phyloP scores from a whole-genome alignment of 2,888 invertebrate species.

The Drosophila paracracens region DNA sequence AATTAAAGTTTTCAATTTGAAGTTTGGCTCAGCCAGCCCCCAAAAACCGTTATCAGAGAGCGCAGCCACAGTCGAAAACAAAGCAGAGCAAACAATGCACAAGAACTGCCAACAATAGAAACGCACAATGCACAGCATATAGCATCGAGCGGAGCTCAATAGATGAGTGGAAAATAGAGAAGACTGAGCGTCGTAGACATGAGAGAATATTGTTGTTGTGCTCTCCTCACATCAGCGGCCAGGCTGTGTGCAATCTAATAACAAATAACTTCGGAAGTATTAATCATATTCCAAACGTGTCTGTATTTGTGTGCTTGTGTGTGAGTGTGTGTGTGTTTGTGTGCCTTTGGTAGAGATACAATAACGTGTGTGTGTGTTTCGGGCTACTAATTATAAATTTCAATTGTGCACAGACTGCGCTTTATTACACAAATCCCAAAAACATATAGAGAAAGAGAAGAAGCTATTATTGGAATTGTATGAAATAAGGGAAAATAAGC shows the following conservation, averaged over 20 bases:
- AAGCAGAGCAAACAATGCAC: conserved; percentile 68
- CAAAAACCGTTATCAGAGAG: conserved; percentile 68
- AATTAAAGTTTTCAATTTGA: conserved; percentile 81
- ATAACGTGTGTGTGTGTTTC: conserved; percentile 12
- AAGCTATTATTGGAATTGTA: conserved; percentile 3
- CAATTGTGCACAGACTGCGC: conserved; percentile 75
- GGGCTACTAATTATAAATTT: conserved; percentile 79
- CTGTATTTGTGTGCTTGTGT: conserved; percentile 19
- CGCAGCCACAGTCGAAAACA: conserved; percentile 63
- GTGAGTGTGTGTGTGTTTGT: background rate
- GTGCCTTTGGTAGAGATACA: background rate
- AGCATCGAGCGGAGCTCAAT: conserved; percentile 17
- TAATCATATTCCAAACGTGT: conserved; percentile 71
- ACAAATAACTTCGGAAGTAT: conserved; percentile 81
- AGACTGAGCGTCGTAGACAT: conserved; percentile 11
- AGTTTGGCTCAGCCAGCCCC: conserved; percentile 58
- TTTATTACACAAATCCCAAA: conserved; percentile 60
- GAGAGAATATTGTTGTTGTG: conserved; percentile 4
- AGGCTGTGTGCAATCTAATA: conserved; percentile 72
- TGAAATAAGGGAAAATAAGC: conserved; percentile 1
- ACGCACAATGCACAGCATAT: conserved; percentile 66
- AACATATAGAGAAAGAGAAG: conserved; percentile 17
- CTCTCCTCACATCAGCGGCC: conserved; percentile 14
- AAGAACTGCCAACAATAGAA: conserved; percentile 62
- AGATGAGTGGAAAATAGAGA: background rate